Evolutionary conservation across 37 sponge, comb jelly and placozoan species (phyloP), one percentile per base, ranked within the genome.

Genomic region (Ephydatia muelleri): DNA sequence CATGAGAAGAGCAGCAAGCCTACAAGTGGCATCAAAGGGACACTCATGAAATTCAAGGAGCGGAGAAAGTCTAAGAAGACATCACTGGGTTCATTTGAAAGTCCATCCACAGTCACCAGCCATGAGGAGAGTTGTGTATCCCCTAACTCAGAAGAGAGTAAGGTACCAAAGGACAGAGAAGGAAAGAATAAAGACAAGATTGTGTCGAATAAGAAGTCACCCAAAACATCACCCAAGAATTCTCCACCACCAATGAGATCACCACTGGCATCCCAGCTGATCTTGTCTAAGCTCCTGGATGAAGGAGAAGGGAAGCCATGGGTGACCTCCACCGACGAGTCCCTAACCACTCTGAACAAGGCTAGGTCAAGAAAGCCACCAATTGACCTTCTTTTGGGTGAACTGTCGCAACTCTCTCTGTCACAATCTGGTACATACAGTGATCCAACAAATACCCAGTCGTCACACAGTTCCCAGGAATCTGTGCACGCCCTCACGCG

Each of bases 31-130:
- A 38, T 79, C 32, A 80, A 72, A 43, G 38, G 71, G 0, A 90
- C 80, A 23, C 81, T 77, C 75, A 91, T 87, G 88, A 91, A 84
- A 67, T 75, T 91, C 43, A 91, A 91, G 69, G 84, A 81, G 34
- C 83, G 84, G 72, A 79, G 76, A 68, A 84, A 82, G 88, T n/a
- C n/a, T n/a, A 86, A 82, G 80, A 74, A 80, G 71, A 82, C 43
- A 9, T 57, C 19, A 57, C 16, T 21, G 12, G 57, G 57, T 57
- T 57, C 57, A 57, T 57, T 13, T 57, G 57, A 57, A 1, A 14
- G 57, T 57, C 19, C 57, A 1, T 1, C 16, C 57, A 57, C 16
- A 21, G 57, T n/a, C n/a, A n/a, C 32, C 4, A 35, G 23, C 29
- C 48, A 40, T 30, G 67, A 30, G 8, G 81, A 66, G 27, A 35